Evolutionary conservation across 2,797 vertebrate species (phyloP).

Genomic region (Botia kubotai): DNA sequence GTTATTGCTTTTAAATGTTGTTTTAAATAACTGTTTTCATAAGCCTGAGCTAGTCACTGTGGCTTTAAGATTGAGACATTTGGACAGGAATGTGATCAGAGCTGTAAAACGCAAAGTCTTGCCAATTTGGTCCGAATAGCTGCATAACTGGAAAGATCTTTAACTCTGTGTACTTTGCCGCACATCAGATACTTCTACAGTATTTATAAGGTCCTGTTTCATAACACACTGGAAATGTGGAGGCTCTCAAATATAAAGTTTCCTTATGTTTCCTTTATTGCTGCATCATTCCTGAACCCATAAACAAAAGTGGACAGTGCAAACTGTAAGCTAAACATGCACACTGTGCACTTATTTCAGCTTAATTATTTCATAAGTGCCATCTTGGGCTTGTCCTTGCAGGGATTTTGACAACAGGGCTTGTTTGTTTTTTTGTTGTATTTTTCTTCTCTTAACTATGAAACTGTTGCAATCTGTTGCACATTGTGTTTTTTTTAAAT

Average conservation of each 20-base stretch:
- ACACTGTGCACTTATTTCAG: conserved; percentile 24
- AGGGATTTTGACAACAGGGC: background rate
- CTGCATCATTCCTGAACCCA: conserved; percentile 23
- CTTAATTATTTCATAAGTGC: conserved; percentile 15
- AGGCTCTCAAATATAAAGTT: conserved; percentile 30
- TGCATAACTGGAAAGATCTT: background rate
- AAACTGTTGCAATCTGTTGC: background rate
- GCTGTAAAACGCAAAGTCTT: background rate
- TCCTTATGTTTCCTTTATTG: conserved; percentile 18
- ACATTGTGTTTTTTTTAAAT: conserved; percentile 9
- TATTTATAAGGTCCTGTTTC: conserved; percentile 30
- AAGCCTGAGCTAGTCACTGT: background rate
- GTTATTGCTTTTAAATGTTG: background rate
- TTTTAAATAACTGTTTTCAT: background rate
- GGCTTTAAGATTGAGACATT: conserved; percentile 2
- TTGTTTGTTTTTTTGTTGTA: background rate
- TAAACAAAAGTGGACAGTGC: conserved; percentile 36
- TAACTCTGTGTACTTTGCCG: too few relatives aligned
- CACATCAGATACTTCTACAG: background rate
- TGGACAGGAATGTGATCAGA: background rate
- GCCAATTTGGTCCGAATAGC: background rate
- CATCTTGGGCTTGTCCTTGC: conserved; percentile 10
- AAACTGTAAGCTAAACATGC: conserved; percentile 18
- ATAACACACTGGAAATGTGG: conserved; percentile 14
- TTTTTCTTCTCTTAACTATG: background rate